Conservation (phyloP, 2,113 vertebrate species). For the Cairina moschata region DNA sequence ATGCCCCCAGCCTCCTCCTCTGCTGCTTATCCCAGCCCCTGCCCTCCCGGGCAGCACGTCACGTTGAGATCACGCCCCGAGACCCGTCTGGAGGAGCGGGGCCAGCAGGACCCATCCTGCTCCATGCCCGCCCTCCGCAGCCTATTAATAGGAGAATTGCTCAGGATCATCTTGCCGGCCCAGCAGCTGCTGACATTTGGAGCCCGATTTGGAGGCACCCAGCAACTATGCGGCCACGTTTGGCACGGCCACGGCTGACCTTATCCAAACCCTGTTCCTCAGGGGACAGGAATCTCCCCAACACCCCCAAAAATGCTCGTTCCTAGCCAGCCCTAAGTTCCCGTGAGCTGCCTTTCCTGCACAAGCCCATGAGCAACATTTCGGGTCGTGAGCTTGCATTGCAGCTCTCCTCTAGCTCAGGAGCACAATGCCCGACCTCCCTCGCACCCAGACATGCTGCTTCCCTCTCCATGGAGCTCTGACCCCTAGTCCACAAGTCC, state of each 20-base stretch:
- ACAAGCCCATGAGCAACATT: background rate
- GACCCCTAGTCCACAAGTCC: background rate
- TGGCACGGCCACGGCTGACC: background rate
- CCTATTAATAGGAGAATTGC: conserved; percentile 61
- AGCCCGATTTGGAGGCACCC: background rate
- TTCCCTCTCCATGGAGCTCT: background rate
- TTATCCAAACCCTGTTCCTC: background rate
- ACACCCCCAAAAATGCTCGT: background rate
- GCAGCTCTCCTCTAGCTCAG: background rate
- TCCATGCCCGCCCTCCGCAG: background rate
- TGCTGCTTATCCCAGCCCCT: background rate
- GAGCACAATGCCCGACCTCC: background rate
- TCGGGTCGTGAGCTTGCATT: background rate
- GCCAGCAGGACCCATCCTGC: background rate
- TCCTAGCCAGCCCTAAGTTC: background rate
- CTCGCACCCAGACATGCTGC: background rate
- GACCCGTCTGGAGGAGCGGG: background rate
- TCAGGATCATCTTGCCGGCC: conserved; percentile 47
- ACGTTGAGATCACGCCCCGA: background rate
- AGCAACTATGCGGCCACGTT: background rate
- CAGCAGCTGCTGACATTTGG: conserved; percentile 73
- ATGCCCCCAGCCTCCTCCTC: background rate
- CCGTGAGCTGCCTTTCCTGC: background rate
- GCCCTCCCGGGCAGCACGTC: background rate
- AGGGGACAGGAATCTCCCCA: background rate